phyloP scores from a whole-genome alignment of 1,140 invertebrate species.

The Drosophila yakuba region DNA sequence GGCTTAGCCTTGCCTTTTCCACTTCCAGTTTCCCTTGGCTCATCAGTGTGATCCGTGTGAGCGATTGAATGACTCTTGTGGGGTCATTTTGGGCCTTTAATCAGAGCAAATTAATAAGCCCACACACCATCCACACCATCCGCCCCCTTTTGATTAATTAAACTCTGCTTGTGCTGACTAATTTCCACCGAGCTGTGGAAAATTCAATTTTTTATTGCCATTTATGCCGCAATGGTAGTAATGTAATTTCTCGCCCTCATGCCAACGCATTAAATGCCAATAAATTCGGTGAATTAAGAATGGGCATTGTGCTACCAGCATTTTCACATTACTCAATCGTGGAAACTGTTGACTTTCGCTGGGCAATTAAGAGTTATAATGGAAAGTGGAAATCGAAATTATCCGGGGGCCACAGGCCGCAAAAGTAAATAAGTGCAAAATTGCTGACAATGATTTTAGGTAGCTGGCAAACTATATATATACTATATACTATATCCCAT shows the following conservation, averaged over 20 bases:
- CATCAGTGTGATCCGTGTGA: slow-evolving; percentile 10
- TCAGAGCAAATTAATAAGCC: slow-evolving; percentile 50
- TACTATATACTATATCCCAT: background rate
- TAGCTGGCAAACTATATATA: background rate
- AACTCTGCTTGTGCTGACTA: slow-evolving; percentile 45
- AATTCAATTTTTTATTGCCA: slow-evolving; percentile 12
- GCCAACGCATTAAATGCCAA: slow-evolving; percentile 65
- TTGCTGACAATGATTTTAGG: slow-evolving; percentile 17
- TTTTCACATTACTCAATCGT: background rate
- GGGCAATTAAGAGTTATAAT: slow-evolving; percentile 32
- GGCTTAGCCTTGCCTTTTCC: slow-evolving; percentile 14
- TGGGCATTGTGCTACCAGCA: slow-evolving; percentile 38
- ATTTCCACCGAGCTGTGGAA: slow-evolving; percentile 27
- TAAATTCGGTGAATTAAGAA: slow-evolving; percentile 64
- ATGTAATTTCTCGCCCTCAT: slow-evolving; percentile 44
- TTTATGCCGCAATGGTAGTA: too few species aligned
- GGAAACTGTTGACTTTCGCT: slow-evolving; percentile 28
- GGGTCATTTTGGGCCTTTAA: slow-evolving; percentile 38
- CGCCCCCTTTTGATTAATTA: slow-evolving; percentile 36
- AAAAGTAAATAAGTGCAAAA: slow-evolving; percentile 49
- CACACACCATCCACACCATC: background rate
- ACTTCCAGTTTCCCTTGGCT: background rate
- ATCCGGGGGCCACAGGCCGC: background rate
- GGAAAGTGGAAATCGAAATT: slow-evolving; percentile 23
- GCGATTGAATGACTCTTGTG: slow-evolving; percentile 39